phyloP scores from a whole-genome alignment of 2,888 invertebrate genomes.

The Lasioglossum malachurum region DNA sequence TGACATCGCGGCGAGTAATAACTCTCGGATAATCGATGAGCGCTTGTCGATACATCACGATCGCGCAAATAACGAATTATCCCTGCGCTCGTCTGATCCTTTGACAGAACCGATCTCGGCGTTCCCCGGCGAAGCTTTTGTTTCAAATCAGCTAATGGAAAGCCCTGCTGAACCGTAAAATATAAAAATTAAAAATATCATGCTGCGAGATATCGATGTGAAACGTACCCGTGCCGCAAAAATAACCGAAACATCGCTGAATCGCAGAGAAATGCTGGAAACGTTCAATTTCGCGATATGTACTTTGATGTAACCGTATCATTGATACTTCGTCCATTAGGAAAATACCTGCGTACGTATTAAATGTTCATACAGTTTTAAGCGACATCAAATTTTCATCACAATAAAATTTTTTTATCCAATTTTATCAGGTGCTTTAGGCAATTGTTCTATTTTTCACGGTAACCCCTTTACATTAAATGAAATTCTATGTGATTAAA shows the following conservation, averaged over 20 bases:
- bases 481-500: not conserved
- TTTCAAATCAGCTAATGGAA: slow-evolving; percentile 4
- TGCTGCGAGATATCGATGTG: not conserved
- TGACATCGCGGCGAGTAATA: slow-evolving; percentile 80
- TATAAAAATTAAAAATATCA: not conserved
- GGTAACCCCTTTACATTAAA: not conserved
- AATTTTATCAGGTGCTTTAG: not conserved
- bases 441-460: not conserved
- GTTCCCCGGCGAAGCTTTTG: slow-evolving; percentile 2
- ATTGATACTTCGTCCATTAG: not conserved
- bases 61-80: slow-evolving; percentile 77
- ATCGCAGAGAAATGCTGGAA: not conserved
- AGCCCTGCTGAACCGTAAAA: not conserved
- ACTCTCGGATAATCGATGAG: slow-evolving; percentile 71
- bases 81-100: slow-evolving; percentile 44
- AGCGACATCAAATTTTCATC: not conserved
- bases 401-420: not conserved
- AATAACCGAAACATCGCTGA: not conserved
- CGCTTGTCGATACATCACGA: slow-evolving; percentile 46
- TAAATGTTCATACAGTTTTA: not conserved
- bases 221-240: not conserved
- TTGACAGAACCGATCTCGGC: slow-evolving; percentile 40
- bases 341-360: not conserved
- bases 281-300: not conserved
- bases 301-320: not conserved